These are phyloP conservation scores for Varroa destructor DNA, from an alignment of 1,140 invertebrate species.

Conservation along the genomic window DNA sequence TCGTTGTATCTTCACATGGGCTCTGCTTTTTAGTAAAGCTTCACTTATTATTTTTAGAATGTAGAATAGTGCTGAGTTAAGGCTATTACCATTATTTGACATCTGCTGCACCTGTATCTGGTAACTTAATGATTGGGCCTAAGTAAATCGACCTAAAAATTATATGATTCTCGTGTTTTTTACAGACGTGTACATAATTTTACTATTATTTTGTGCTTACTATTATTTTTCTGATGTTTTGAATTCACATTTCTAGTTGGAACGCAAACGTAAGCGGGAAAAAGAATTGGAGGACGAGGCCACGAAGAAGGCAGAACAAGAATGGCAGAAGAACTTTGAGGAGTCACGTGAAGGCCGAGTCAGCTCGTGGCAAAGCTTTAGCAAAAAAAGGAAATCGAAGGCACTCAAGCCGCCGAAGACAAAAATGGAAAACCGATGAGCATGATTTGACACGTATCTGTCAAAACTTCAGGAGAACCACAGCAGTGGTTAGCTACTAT, in stretches of 20 bases:
- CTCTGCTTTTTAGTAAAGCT: not conserved
- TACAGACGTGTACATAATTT: too few species aligned
- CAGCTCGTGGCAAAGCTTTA: slow-evolving; percentile 77
- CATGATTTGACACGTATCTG: not conserved
- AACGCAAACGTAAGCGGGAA: slow-evolving; percentile 74
- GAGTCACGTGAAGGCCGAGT: slow-evolving; percentile 84
- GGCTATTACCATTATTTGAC: too few species aligned
- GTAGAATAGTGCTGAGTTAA: too few species aligned
- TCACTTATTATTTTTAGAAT: not conserved
- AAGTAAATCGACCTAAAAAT: too few species aligned
- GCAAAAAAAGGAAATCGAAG: slow-evolving; percentile 49
- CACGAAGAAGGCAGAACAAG: slow-evolving; percentile 67
- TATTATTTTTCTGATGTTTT: not conserved
- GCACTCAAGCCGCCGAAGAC: slow-evolving; percentile 83
- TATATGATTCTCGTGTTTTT: too few species aligned
- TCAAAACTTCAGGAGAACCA: too few species aligned
- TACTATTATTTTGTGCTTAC: too few species aligned
- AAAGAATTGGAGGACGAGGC: slow-evolving; percentile 83
- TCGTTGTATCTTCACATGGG: slow-evolving; percentile 16
- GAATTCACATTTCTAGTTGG: slow-evolving; percentile 25
- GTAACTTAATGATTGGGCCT: too few species aligned
- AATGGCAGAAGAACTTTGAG: slow-evolving; percentile 97
- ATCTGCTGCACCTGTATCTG: too few species aligned
- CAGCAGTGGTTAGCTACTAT: too few species aligned
- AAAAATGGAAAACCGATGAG: slow-evolving; percentile 77